phyloP scores from a whole-genome alignment of 2,888 invertebrate species.

The Pegoplata infirma region DNA sequence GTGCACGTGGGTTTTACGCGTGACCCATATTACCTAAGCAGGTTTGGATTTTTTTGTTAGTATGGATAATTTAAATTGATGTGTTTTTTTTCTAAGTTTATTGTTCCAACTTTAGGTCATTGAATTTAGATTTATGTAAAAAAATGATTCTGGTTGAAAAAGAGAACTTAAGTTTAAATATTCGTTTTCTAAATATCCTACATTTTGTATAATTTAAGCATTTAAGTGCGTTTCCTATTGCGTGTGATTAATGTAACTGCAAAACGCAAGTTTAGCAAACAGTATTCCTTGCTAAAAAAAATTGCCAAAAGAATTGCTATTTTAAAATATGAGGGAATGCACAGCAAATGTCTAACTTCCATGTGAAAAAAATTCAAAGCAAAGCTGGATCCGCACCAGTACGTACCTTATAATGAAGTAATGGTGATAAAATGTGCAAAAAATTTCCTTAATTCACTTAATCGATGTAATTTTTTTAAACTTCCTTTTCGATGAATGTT shows the following conservation, averaged over 20 bases:
- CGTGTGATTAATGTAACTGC: constrained; percentile 73
- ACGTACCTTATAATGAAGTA: no score
- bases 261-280: constrained; percentile 71
- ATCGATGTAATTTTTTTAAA: no score
- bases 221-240: constrained; percentile 62
- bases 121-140: constrained; percentile 16
- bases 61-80: not conserved
- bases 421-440: no score
- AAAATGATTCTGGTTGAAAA: constrained; percentile 1
- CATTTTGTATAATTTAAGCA: constrained; percentile 33
- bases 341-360: no score
- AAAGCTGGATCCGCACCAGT: no score
- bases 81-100: not conserved
- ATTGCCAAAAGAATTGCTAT: no score
- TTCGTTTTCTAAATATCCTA: not conserved
- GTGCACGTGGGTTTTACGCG: constrained; percentile 30
- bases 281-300: no score
- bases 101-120: constrained; percentile 3
- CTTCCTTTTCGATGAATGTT: no score
- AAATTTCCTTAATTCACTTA: no score
- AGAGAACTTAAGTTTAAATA: not conserved
- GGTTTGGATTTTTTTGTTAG: not conserved
- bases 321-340: no score
- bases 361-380: no score
- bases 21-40: constrained; percentile 24